Percentiles rank a stretch among this genome's conserved stretches.
phyloP scores from a whole-genome alignment of 2,888 invertebrate genomes.

The Lasioglossum morio region DNA sequence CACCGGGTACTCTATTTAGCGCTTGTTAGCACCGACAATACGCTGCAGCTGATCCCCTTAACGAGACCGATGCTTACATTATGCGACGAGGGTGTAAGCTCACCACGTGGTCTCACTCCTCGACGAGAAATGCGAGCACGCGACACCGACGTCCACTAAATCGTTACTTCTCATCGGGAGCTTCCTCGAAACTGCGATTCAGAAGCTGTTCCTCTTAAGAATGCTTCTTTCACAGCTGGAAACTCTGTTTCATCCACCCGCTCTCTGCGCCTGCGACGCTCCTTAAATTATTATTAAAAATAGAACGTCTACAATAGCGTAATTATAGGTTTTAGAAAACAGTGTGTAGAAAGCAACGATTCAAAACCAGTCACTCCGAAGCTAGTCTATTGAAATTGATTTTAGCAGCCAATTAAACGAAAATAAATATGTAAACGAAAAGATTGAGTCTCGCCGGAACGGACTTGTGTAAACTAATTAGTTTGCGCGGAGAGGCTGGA shows the following conservation, averaged over 20 bases:
- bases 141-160: conserved; percentile 24
- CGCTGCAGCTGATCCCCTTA: conserved; percentile 82
- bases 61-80: conserved; percentile 72
- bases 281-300: not conserved
- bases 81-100: conserved; percentile 77
- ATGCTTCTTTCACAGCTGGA: conserved; percentile 6
- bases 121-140: conserved; percentile 51
- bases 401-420: conserved; percentile 60
- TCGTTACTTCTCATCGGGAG: conserved; percentile 33
- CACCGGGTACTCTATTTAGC: conserved; percentile 80
- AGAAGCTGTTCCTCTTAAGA: conserved; percentile 15
- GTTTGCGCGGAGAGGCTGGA: conserved; percentile 31
- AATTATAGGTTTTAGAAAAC: no score
- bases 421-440: conserved; percentile 33
- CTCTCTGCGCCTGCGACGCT: not conserved
- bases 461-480: conserved; percentile 77
- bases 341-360: not conserved
- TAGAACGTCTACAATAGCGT: not conserved
- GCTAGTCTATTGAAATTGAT: conserved; percentile 20
- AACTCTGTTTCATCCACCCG: not conserved
- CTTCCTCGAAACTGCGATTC: conserved; percentile 23
- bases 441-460: conserved; percentile 14
- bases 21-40: conserved; percentile 83
- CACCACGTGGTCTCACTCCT: conserved; percentile 53
- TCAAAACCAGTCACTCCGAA: not conserved